These are phyloP conservation scores for Xestia sexstrigata DNA, from an alignment of 2,888 invertebrate species.

Conservation along the genomic window DNA sequence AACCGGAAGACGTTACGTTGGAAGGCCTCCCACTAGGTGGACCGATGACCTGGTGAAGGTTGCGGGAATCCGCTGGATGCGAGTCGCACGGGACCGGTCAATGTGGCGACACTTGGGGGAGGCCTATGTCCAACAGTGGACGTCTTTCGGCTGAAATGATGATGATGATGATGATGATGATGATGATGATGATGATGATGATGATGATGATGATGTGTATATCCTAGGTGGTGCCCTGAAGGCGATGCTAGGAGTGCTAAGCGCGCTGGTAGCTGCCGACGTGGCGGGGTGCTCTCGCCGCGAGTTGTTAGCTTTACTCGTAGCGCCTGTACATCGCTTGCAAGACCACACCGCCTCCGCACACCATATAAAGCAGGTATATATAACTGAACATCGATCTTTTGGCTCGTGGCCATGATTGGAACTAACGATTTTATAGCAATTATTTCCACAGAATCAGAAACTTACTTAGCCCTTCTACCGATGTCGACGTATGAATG, in stretches of 20 bases:
- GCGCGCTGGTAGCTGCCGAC: constrained; percentile 96
- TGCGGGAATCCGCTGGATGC: no score
- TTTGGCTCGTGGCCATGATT: neutral
- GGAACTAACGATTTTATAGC: neutral
- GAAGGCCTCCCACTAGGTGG: no score
- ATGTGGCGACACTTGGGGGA: no score
- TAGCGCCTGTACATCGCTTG: constrained; percentile 92
- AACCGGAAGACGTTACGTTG: no score
- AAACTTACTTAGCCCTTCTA: neutral
- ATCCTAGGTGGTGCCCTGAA: constrained; percentile 95
- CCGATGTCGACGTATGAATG: neutral
- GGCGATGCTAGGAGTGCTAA: constrained; percentile 97
- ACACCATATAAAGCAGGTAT: constrained; percentile 91
- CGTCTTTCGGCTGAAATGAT: no score
- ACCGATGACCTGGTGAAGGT: no score
- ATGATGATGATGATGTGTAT: no score
- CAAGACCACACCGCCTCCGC: constrained; percentile 86
- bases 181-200: no score
- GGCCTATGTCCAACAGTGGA: no score
- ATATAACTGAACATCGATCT: constrained; percentile 54
- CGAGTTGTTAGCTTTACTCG: constrained; percentile 94
- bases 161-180: no score
- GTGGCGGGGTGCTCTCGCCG: constrained; percentile 95
- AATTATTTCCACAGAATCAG: neutral
- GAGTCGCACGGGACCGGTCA: no score